Base-by-base conservation (phyloP, 2,797 vertebrate genomes). In the Pelobates cultripes region DNA sequence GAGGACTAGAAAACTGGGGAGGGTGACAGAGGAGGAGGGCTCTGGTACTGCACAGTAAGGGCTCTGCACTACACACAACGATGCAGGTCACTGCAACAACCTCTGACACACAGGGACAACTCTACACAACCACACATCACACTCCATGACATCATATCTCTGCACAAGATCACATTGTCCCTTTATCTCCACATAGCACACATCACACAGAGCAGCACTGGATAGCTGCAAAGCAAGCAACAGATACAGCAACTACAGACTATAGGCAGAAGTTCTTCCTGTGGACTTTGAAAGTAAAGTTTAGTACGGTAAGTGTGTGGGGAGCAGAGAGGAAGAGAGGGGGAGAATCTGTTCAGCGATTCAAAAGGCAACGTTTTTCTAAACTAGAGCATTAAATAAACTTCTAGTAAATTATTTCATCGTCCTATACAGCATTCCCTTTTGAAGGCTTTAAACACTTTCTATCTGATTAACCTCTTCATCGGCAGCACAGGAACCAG, bases 251-350 rank as follows among this genome's bases (percentile, higher is more conserved):
- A 42, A 12, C 63, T 67, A 44, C 45, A 43, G 40, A 77, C 47
- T 53, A 17, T 17, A 63, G 5, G 7, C 13, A 57, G 13, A 4
- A 57, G 4, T 9, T 4, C 9, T 4, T 12, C 4, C 55, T 57
- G 8, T 57, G 55, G 55, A 12, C 14, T 12, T 57, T 57, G 55
- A 15, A 57, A 57, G 55, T 12, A 57, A 57, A 57, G 44, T 28
- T 44, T 76, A 66, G 57, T 15, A 77, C 63, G 80, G 80, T 82
- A 72, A 82, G 80, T 77, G 15, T 43, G 15, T 66, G 28, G n/a
- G 0, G 61, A 17, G 17, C 6, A 40, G 61, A 28, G n/a, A 4
- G 7, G 5, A 17, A 64, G 17, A n/a, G 28, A 17, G 61, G 61
- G 57, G 15, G 15, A 61, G 57, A 15, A 51, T 51, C 47, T 51